These are phyloP conservation scores for Hapalemur alaotrensis DNA, from an alignment of 2,797 vertebrate species.

Conservation along the genomic window DNA sequence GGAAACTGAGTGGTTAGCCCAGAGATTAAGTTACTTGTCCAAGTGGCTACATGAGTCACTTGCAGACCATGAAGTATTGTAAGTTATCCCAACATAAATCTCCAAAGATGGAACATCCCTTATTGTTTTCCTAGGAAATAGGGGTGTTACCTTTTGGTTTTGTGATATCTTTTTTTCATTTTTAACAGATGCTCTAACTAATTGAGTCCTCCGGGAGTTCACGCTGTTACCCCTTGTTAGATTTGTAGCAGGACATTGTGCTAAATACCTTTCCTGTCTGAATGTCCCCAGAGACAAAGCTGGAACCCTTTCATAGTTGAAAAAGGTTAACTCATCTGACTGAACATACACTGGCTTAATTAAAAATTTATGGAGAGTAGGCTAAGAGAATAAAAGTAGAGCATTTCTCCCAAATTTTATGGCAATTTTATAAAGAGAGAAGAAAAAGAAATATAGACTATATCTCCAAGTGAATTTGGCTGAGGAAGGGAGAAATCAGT, in stretches of 20 bases:
- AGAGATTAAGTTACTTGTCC: neutral
- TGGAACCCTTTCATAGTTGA: neutral
- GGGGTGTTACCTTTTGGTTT: neutral
- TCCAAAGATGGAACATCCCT: neutral
- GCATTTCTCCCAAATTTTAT: neutral
- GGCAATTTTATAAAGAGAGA: neutral
- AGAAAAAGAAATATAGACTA: neutral
- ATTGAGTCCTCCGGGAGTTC: neutral
- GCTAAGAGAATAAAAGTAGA: neutral
- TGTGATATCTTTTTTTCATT: neutral
- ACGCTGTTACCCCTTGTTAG: neutral
- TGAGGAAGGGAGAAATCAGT: neutral
- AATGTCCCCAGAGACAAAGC: neutral
- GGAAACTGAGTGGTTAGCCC: neutral
- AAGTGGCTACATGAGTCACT: neutral
- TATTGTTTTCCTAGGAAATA: neutral
- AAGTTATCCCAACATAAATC: neutral
- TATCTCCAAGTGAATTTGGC: neutral
- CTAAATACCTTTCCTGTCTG: neutral
- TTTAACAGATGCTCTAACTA: neutral
- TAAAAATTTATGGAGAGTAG: neutral
- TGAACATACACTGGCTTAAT: neutral
- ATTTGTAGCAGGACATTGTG: neutral
- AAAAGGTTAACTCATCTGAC: slow-evolving; percentile 16
- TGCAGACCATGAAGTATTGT: neutral